A percentile compares a stretch with the other conserved stretches of the same genome.
These are phyloP conservation scores for Pogonomyrmex californicus DNA, from an alignment of 1,140 invertebrate genomes.

Conservation along the genomic window DNA sequence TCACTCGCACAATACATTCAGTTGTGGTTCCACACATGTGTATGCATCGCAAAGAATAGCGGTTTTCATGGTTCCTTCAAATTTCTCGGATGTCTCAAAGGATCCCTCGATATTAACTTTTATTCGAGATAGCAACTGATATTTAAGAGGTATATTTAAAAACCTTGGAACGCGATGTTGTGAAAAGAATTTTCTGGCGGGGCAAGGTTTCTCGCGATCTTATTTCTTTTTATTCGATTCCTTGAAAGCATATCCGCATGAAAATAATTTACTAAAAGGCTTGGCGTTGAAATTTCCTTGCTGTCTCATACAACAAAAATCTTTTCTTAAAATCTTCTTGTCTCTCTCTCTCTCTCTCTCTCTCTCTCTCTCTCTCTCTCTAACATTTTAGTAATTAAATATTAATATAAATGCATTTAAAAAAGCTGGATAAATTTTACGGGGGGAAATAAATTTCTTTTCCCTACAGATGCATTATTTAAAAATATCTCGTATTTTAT, in stretches of 20 bases:
- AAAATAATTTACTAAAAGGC: neutral
- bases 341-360: no score
- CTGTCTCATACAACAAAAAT: neutral
- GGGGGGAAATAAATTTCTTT: neutral
- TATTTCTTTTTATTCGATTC: neutral
- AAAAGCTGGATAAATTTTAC: slow-evolving; percentile 16
- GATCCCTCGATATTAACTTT: neutral
- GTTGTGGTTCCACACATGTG: neutral
- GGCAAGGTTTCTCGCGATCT: neutral
- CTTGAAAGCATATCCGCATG: neutral
- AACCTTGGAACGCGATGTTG: neutral
- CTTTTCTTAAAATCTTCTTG: neutral
- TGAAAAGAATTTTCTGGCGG: neutral
- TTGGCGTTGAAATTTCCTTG: neutral
- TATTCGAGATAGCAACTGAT: neutral
- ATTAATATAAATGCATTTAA: neutral
- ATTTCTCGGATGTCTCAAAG: neutral
- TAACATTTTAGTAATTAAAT: slow-evolving; percentile 9
- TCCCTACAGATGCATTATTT: no score
- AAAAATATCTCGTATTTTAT: neutral
- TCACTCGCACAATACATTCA: neutral
- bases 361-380: neutral
- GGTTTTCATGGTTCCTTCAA: neutral
- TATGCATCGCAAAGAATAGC: neutral
- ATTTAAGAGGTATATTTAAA: neutral